Conservation (phyloP, 2,797 vertebrate species). For the Tamandua tetradactyla region DNA sequence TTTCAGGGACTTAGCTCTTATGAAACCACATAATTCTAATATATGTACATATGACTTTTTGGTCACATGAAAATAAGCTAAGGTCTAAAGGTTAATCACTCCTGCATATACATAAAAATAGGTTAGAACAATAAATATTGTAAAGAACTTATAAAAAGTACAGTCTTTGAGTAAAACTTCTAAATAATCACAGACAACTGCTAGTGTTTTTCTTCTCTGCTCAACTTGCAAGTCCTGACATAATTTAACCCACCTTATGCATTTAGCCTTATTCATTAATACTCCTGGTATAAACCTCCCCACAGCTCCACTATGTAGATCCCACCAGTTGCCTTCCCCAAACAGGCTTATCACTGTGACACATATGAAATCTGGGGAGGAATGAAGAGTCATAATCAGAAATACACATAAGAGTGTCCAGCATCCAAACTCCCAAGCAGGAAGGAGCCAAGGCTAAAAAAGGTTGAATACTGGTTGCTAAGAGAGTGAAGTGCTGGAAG, state of each 20-base stretch:
- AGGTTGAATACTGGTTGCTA: background rate
- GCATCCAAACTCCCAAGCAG: background rate
- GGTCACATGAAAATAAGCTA: background rate
- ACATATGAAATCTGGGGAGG: background rate
- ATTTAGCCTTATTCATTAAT: background rate
- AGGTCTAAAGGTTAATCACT: background rate
- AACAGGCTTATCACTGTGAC: background rate
- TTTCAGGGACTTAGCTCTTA: background rate
- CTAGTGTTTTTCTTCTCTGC: background rate
- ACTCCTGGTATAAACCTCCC: background rate
- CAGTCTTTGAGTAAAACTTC: background rate
- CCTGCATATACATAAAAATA: background rate
- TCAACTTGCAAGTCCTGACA: background rate
- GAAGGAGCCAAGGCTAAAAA: background rate
- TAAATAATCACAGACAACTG: background rate
- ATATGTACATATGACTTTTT: conserved; percentile 22
- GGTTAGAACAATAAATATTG: background rate
- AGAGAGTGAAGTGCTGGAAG: background rate
- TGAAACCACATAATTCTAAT: conserved; percentile 3
- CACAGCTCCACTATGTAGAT: background rate
- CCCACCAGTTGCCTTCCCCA: background rate
- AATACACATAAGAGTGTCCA: background rate
- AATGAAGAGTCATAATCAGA: background rate
- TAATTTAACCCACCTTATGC: background rate
- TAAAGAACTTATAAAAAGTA: conserved; percentile 20